A percentile compares a stretch with the other conserved stretches of the same genome.
Evolutionary conservation across 1,140 invertebrate species (phyloP).

Genomic region (Lucilia cuprina): DNA sequence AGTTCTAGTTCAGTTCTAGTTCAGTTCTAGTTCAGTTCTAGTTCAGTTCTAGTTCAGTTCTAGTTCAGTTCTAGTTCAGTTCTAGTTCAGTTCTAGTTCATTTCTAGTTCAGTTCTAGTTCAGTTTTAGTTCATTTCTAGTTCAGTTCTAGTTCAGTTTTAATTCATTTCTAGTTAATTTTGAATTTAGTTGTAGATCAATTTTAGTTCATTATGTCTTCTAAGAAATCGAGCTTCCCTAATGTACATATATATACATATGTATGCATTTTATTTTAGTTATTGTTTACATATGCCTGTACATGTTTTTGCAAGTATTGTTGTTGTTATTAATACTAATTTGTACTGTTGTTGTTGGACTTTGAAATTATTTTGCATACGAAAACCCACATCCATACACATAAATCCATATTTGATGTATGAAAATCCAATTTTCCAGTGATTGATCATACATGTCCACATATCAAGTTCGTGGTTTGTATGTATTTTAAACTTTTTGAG

Average conservation of each 20-base stretch:
- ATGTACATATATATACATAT: conserved; percentile 11
- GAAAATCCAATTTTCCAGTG: conserved; percentile 63
- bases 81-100: too few species aligned
- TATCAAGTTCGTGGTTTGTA: conserved; percentile 43
- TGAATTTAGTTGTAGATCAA: too few species aligned
- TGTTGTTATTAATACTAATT: neutral
- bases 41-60: too few species aligned
- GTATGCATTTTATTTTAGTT: conserved; percentile 38
- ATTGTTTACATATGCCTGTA: conserved; percentile 41
- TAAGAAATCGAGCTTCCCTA: too few species aligned
- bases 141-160: too few species aligned
- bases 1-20: too few species aligned
- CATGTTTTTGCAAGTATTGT: neutral
- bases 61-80: too few species aligned
- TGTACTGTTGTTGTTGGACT: neutral
- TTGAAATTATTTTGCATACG: neutral
- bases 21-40: too few species aligned
- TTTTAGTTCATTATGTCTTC: too few species aligned
- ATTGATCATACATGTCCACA: conserved; percentile 56
- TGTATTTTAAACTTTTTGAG: conserved; percentile 20
- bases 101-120: too few species aligned
- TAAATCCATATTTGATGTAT: conserved; percentile 39
- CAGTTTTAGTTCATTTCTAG: too few species aligned
- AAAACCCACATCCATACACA: neutral
- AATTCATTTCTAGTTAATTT: too few species aligned